phyloP scores from a whole-genome alignment of 2,797 vertebrate species.

The Chloroceryle amazona region DNA sequence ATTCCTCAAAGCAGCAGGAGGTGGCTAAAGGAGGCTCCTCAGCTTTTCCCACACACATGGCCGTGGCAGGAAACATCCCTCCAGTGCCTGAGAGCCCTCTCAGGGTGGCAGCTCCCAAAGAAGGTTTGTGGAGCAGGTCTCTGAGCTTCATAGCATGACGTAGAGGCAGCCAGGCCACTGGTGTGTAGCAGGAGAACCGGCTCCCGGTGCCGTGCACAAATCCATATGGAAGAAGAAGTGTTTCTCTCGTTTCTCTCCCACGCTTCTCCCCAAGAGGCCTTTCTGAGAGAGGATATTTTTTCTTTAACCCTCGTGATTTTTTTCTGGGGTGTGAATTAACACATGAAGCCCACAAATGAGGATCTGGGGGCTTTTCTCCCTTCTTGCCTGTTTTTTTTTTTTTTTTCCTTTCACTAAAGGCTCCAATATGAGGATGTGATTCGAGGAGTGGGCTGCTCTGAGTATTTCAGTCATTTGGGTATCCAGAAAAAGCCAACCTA shows the following conservation, averaged over 20 bases:
- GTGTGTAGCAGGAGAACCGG: neutral
- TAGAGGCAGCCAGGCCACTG: neutral
- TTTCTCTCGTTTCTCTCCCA: slow-evolving; percentile 42
- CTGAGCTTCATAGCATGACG: neutral
- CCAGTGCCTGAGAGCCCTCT: neutral
- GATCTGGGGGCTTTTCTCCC: neutral
- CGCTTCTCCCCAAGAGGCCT: slow-evolving; percentile 7
- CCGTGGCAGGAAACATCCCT: neutral
- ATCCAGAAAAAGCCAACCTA: neutral
- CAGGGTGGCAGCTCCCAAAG: neutral
- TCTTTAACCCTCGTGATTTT: neutral
- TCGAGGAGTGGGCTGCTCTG: neutral
- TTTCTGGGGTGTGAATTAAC: neutral
- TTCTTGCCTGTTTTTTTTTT: neutral
- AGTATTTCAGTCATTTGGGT: neutral
- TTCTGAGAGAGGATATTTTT: slow-evolving; percentile 8
- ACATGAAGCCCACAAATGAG: neutral
- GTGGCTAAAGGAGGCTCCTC: neutral
- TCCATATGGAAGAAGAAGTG: neutral
- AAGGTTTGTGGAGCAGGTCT: neutral
- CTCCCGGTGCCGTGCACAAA: neutral
- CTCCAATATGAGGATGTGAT: neutral
- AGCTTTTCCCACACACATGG: rapidly evolving
- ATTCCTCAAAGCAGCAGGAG: neutral
- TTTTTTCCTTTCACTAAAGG: neutral